Evolutionary conservation across 2,888 invertebrate species (phyloP), one percentile per base, ranked within the genome.

Genomic region (Neoscelio sp.): DNA sequence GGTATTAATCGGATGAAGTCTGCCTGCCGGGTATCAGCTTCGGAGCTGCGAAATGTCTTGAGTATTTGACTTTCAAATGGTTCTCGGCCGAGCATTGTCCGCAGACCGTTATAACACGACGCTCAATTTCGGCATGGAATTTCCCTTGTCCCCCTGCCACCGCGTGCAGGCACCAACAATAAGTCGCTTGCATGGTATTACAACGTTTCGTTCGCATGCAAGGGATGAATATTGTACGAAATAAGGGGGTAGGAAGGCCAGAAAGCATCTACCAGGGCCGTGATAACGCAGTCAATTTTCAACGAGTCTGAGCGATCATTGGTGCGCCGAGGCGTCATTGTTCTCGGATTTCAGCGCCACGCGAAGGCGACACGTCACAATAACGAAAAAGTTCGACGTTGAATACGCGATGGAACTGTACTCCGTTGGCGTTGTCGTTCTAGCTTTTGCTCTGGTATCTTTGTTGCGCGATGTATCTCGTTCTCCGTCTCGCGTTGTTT

Each of bases 51-150:
- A 86, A 85, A 85, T 82, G 83, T 85, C 86, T 85, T 80, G 85
- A 84, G 84, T 78, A 85, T 85, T 86, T 86, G 84, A 85, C 85
- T 86, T 86, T 86, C 84, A 86, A 86, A 86, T 86, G 62, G 71
- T 48, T 42, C 30, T 13, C 35, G 42, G 48, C 81, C 60, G 35
- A 54, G 56, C 64, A 71, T 48, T 54, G 68, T 56, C 38, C 50
- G 60, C 71, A 71, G 73, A 76, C 70, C 80, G 81, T 80, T 84
- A 82, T 80, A 83, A 67, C 73, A 54, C 73, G 81, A 78, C 80
- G 70, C 82, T 84, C 85, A 83, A 86, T 87, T 86, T 85, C 83
- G 83, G 80, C 82, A 85, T 82, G 84, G 85, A 86, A 85, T 83
- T 81, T 74, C 70, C 38, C 46, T 54, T 44, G 54, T 54, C 28